Percentiles rank a stretch among this genome's conserved stretches.
Evolutionary conservation across 2,888 invertebrate genomes (phyloP).

Genomic region (Zele albiditarsus): DNA sequence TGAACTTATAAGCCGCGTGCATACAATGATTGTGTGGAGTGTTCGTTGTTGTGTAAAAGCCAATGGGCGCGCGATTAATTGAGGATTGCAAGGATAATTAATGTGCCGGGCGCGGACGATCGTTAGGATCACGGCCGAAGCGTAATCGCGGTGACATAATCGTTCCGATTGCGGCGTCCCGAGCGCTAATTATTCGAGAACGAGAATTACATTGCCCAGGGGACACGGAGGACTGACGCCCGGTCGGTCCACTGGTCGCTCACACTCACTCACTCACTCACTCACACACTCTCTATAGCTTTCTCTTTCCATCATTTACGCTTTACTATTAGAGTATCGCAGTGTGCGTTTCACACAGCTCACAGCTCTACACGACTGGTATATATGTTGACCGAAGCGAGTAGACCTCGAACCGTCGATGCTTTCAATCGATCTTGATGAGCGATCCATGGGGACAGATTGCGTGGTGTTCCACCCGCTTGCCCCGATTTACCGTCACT

Average conservation of each 20-base stretch:
- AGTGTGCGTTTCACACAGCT: constrained; percentile 7
- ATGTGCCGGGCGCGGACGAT: constrained; percentile 59
- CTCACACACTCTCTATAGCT: neutral
- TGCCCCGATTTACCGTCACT: constrained; percentile 19
- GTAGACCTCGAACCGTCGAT: constrained; percentile 15
- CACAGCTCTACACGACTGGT: neutral
- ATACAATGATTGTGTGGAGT: constrained; percentile 23
- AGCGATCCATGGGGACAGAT: constrained; percentile 44
- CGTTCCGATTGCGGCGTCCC: constrained; percentile 58
- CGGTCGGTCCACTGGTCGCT: constrained; percentile 12
- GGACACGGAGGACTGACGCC: constrained; percentile 43
- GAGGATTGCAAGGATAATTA: constrained; percentile 59
- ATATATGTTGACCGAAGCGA: neutral
- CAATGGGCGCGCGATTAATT: constrained; percentile 62
- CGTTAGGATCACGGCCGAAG: constrained; percentile 58
- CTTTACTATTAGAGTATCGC: neutral
- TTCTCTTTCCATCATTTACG: neutral
- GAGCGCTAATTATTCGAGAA: constrained; percentile 60
- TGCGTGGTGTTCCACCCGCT: constrained; percentile 39
- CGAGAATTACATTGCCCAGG: constrained; percentile 57
- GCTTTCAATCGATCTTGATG: constrained; percentile 46
- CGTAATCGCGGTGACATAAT: constrained; percentile 67
- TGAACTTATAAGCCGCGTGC: neutral
- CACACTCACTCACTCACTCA: constrained; percentile 6
- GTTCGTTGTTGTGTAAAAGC: constrained; percentile 44